phyloP scores from a whole-genome alignment of 30 jellyfish, hydroid and myxozoan genomes.

The Hydra vulgaris region DNA sequence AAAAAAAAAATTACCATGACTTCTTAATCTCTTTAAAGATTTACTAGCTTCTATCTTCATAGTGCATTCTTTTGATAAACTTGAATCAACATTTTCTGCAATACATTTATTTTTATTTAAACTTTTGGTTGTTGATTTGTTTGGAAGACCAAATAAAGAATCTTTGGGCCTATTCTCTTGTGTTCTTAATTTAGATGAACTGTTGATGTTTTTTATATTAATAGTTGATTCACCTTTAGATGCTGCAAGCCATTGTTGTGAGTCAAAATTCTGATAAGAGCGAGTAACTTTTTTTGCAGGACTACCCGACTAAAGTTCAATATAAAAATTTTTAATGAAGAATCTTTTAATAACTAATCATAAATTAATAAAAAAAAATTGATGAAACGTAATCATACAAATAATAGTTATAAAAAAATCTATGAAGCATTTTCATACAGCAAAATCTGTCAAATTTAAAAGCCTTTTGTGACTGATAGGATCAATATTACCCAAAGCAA shows the following conservation, averaged over 20 bases:
- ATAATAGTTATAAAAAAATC: no score
- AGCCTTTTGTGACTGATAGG: conserved; percentile 59
- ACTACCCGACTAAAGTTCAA: no score
- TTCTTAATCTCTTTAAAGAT: neutral
- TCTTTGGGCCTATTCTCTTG: neutral
- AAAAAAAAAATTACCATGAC: neutral
- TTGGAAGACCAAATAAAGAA: neutral
- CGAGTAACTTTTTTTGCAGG: no score
- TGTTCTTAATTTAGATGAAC: neutral
- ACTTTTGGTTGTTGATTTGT: neutral
- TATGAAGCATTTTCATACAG: conserved; percentile 66
- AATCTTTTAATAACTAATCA: no score
- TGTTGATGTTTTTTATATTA: neutral
- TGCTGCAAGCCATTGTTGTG: neutral
- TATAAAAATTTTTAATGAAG: no score
- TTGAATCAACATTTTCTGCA: neutral
- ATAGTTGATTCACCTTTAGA: neutral
- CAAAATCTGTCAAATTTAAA: conserved; percentile 49
- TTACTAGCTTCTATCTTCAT: neutral
- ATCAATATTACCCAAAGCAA: conserved; percentile 88
- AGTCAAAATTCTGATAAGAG: neutral
- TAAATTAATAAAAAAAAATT: no score
- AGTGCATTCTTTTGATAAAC: neutral
- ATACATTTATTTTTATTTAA: no score
- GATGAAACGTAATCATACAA: no score